A percentile compares a stretch with the other conserved stretches of the same genome.
These are phyloP conservation scores for Folsomia candida DNA, from an alignment of 2,888 invertebrate species.

Conservation along the genomic window DNA sequence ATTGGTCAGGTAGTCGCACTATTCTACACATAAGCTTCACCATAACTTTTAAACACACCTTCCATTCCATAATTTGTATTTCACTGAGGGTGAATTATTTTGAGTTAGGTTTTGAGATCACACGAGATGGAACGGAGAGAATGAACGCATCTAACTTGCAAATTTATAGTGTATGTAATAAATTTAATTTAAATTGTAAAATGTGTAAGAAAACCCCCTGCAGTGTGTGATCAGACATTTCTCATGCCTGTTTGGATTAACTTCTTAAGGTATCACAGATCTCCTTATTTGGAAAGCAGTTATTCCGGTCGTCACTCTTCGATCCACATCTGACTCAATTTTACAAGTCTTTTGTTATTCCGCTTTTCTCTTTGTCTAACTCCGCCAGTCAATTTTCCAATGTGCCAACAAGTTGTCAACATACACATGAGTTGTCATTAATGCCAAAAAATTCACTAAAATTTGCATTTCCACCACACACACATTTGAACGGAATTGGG, in stretches of 20 bases:
- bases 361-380: background rate
- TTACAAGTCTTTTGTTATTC: background rate
- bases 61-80: too few relatives aligned
- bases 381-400: background rate
- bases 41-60: too few relatives aligned
- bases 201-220: conserved; percentile 13
- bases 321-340: conserved; percentile 14
- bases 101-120: too few relatives aligned
- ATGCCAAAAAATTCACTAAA: too few relatives aligned
- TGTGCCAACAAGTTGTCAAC: too few relatives aligned
- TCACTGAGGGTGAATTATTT: too few relatives aligned
- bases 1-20: too few relatives aligned
- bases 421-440: too few relatives aligned
- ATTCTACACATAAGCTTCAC: too few relatives aligned
- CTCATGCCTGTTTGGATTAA: conserved; percentile 18
- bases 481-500: too few relatives aligned
- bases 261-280: conserved; percentile 21
- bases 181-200: conserved; percentile 19
- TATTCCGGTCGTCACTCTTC: conserved; percentile 37
- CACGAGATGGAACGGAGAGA: too few relatives aligned
- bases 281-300: conserved; percentile 44
- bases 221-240: conserved; percentile 28
- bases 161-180: conserved; percentile 28
- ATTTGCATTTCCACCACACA: too few relatives aligned
- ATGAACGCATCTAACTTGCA: conserved; percentile 16